phyloP scores from a whole-genome alignment of 2,888 invertebrate genomes.

The Thymelicus lineola region DNA sequence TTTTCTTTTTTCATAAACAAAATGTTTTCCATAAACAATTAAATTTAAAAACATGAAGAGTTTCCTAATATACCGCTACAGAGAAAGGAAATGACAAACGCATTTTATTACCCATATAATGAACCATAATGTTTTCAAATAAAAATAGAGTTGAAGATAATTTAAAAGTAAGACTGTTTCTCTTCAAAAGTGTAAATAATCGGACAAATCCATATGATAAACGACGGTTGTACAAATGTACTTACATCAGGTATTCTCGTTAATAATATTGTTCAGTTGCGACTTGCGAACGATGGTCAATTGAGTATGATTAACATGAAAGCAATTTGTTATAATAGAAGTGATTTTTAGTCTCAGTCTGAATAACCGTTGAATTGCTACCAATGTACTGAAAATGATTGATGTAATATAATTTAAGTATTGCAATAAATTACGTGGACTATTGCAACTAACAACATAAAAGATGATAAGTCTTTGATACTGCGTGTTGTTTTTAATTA shows the following conservation, averaged over 20 bases:
- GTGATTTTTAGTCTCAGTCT: slow-evolving; percentile 35
- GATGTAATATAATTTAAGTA: slow-evolving; percentile 16
- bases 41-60: neutral
- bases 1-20: no score
- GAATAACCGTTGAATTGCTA: slow-evolving; percentile 26
- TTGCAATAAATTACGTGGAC: slow-evolving; percentile 4
- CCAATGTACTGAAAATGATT: slow-evolving; percentile 19
- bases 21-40: neutral
- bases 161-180: slow-evolving; percentile 19
- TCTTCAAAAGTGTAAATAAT: slow-evolving; percentile 35
- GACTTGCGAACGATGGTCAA: slow-evolving; percentile 21
- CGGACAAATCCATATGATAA: slow-evolving; percentile 19
- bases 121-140: slow-evolving; percentile 7
- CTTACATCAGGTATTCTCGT: slow-evolving; percentile 22
- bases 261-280: slow-evolving; percentile 27
- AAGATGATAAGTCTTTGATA: neutral
- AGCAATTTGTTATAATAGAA: slow-evolving; percentile 36
- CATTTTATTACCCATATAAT: neutral
- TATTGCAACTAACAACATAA: neutral
- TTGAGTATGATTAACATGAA: slow-evolving; percentile 32
- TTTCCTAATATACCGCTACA: neutral
- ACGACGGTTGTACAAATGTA: slow-evolving; percentile 11
- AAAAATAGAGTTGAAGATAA: slow-evolving; percentile 22
- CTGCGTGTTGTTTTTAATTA: neutral
- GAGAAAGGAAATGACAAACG: neutral